Percentiles rank a stretch among this genome's conserved stretches.
phyloP scores from a whole-genome alignment of 1,140 invertebrate species.

The Drosophila mayri region DNA sequence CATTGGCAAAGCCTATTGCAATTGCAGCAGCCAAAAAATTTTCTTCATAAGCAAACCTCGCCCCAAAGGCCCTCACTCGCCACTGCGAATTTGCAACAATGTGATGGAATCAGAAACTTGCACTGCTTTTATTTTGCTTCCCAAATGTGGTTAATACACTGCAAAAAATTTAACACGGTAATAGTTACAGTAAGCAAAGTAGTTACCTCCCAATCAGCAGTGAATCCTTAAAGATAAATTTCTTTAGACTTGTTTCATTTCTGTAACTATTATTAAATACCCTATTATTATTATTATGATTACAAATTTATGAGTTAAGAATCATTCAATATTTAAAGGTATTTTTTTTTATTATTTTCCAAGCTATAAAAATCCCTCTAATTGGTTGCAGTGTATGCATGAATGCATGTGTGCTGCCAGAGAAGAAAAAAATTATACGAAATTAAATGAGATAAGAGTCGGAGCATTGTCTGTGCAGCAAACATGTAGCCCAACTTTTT shows the following conservation, averaged over 20 bases:
- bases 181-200: not conserved
- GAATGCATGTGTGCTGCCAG: not conserved
- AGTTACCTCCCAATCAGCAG: not conserved
- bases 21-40: constrained; percentile 38
- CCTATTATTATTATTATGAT: not conserved
- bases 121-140: constrained; percentile 23
- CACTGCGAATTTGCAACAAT: constrained; percentile 46
- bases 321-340: not conserved
- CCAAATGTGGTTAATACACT: constrained; percentile 23
- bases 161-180: not conserved
- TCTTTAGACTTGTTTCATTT: not conserved
- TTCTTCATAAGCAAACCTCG: constrained; percentile 49
- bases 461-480: constrained; percentile 54
- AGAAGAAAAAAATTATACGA: constrained; percentile 56
- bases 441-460: constrained; percentile 66
- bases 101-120: constrained; percentile 60
- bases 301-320: not conserved
- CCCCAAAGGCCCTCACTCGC: not conserved
- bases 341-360: not conserved
- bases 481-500: constrained; percentile 42
- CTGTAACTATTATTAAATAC: not conserved
- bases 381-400: not conserved
- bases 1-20: constrained; percentile 2
- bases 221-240: not conserved
- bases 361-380: not conserved